Conservation (phyloP, 2,888 invertebrate species). For the Keiferia lycopersicella region DNA sequence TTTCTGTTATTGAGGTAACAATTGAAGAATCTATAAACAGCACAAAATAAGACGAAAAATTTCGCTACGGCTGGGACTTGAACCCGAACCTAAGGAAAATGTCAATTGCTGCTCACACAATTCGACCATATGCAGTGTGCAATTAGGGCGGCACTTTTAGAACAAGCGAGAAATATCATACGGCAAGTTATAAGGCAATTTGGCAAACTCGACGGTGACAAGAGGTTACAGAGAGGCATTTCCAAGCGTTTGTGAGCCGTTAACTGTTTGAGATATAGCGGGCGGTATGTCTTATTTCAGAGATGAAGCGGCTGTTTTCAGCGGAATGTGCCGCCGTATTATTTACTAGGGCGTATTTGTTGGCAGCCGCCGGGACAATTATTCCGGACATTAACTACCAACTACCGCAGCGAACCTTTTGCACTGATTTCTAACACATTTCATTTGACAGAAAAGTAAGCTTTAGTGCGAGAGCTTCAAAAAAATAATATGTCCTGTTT, state of each 20-base stretch:
- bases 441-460: background rate
- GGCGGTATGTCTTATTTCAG: conserved; percentile 50
- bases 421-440: background rate
- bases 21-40: too few relatives aligned
- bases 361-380: conserved; percentile 23
- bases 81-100: too few relatives aligned
- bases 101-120: background rate
- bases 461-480: background rate
- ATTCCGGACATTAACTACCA: conserved; percentile 21
- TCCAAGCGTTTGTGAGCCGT: conserved; percentile 41
- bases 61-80: too few relatives aligned
- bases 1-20: too few relatives aligned
- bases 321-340: conserved; percentile 22
- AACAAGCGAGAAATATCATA: conserved; percentile 1
- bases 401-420: too few relatives aligned
- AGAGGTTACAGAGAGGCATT: conserved; percentile 48
- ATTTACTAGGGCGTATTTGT: conserved; percentile 22
- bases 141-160: conserved; percentile 18
- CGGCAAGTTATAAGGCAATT: conserved; percentile 48
- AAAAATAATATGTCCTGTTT: background rate
- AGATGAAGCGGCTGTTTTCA: conserved; percentile 44
- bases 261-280: conserved; percentile 45
- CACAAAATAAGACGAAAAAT: too few relatives aligned
- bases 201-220: conserved; percentile 51
- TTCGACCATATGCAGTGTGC: conserved; percentile 10